These are phyloP conservation scores for Chondrilla cf. caribensis DNA, from an alignment of 37 sponge, comb jelly and placozoan genomes.

Conservation along the genomic window DNA sequence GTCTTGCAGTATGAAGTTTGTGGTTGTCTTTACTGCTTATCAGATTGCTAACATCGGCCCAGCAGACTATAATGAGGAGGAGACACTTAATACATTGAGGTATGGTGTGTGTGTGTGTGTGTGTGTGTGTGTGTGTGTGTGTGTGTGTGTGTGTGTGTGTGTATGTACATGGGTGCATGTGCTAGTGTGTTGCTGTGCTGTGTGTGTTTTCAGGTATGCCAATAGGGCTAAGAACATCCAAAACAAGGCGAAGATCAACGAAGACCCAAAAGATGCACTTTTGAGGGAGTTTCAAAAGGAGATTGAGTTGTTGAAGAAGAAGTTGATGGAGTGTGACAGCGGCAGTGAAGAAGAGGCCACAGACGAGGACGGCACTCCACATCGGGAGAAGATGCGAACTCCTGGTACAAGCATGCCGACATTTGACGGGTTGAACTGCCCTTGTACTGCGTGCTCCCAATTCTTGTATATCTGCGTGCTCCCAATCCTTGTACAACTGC, in stretches of 20 bases:
- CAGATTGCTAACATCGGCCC: slow-evolving; percentile 98
- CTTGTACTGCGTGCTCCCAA: too few species aligned
- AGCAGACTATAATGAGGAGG: slow-evolving; percentile 91
- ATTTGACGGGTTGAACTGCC: too few species aligned
- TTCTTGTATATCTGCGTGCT: too few species aligned
- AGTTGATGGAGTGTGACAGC: slow-evolving; percentile 68
- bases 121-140: neutral
- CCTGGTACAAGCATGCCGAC: too few species aligned
- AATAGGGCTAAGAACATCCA: slow-evolving; percentile 96
- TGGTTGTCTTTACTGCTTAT: too few species aligned
- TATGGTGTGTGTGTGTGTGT: slow-evolving; percentile 17
- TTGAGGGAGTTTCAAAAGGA: slow-evolving; percentile 98
- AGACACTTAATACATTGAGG: slow-evolving; percentile 91
- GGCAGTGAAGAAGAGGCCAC: slow-evolving; percentile 54
- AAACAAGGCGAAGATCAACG: slow-evolving; percentile 95
- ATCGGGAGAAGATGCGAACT: neutral
- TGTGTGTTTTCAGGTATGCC: slow-evolving; percentile 63
- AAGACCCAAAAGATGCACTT: slow-evolving; percentile 99
- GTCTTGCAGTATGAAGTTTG: too few species aligned
- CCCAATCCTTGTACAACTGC: too few species aligned
- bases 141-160: neutral
- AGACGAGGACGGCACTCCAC: slow-evolving; percentile 13
- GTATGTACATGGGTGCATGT: neutral
- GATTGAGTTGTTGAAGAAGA: slow-evolving; percentile 78
- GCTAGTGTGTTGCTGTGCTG: neutral